Conservation (phyloP, 2,888 invertebrate species). For the Campaea margaritaria region DNA sequence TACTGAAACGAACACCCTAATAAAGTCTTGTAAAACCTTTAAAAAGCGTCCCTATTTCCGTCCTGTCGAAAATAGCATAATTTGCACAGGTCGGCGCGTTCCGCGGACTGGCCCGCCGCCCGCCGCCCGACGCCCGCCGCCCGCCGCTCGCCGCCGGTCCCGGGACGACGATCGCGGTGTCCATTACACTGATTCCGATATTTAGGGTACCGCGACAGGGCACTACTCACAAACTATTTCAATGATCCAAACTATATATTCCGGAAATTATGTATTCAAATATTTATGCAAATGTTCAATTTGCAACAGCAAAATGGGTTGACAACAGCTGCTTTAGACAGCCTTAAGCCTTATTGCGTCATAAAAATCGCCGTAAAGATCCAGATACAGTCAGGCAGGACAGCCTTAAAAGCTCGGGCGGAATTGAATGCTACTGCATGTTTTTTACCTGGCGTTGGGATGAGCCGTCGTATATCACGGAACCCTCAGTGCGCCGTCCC, state of each 20-base stretch:
- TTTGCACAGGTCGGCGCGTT: conserved; percentile 41
- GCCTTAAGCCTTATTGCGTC: too few species aligned
- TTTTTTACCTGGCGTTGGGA: conserved; percentile 1
- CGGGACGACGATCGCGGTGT: conserved; percentile 20
- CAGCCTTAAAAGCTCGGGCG: too few species aligned
- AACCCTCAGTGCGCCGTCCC: conserved; percentile 10
- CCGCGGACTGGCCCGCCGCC: conserved; percentile 32
- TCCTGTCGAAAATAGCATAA: conserved; percentile 22
- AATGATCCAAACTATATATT: too few species aligned
- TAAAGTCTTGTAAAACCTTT: conserved; percentile 22
- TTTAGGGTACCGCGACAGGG: conserved; percentile 31
- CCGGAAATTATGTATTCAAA: too few species aligned
- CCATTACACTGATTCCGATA: conserved; percentile 33
- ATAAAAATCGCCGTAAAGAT: background rate
- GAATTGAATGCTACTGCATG: background rate
- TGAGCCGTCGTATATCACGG: conserved; percentile 20
- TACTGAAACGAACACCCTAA: conserved; percentile 1
- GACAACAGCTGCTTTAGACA: too few species aligned
- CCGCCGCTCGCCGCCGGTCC: background rate
- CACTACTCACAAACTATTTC: too few species aligned
- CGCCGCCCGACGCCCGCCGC: conserved; percentile 27
- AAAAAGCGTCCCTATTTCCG: conserved; percentile 13
- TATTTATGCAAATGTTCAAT: too few species aligned
- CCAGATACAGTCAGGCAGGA: too few species aligned
- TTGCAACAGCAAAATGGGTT: too few species aligned